Base-by-base conservation (phyloP, 2,888 invertebrate genomes). In the Torymus tubicola region DNA sequence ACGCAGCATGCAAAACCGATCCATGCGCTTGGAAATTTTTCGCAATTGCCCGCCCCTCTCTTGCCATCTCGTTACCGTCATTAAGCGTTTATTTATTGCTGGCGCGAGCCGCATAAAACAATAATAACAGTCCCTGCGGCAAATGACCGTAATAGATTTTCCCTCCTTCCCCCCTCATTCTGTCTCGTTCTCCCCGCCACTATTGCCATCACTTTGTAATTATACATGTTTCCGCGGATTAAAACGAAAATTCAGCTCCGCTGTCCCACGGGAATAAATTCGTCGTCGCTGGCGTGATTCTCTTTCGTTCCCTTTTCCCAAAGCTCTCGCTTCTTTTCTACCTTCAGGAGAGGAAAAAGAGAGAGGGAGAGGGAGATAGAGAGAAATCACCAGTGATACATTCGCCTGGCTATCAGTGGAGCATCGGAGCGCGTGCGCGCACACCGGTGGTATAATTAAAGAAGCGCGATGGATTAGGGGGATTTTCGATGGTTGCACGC, bases 311-410 rank as follows among this genome's bases (percentile, higher is more conserved):
- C 42, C 42, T 21, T 58, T 42, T 12, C 18, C 2, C 31, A 31
- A 8, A 31, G 31, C 31, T 53, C 53, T 67, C 42, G 31, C 18
- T 21, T 24, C 21, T 58, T 65, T 65, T 50, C 31, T 8, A 31
- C 31, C 31, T 50, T 50, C 50, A 55, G 18, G 50, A 24, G 63
- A 24, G 24, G 24, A 24, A 3, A 24, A 3, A 24, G 24, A 24
- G 24, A 24, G 24, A 24, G 24, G 3, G 24, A 24, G 24, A 24
- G 24, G 0, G 31, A 31, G 31, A 3, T 3, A 31, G 31, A 80
- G 85, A 85, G 84, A 85, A 85, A 85, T 85, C 81, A 81, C 85
- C 68, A 55, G 81, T 70, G 70, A 85, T 85, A 84, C 85, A 85
- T 84, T 82, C 82, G 77, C 77, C 57, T 50, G 70, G 80, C 83